Conservation (phyloP, 23 tunicate species). For the Trididemnum nubilum region DNA sequence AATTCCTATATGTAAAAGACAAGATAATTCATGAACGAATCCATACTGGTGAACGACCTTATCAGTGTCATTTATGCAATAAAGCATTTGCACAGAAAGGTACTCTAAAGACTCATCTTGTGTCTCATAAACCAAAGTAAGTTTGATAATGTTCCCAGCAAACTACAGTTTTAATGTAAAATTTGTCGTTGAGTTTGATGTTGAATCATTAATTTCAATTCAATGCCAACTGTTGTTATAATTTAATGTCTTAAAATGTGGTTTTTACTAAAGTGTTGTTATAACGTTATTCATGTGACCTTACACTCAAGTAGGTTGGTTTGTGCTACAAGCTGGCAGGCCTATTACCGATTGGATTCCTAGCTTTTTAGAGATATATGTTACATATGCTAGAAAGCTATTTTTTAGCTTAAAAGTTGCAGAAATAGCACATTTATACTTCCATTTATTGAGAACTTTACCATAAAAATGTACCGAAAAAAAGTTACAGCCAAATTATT, state of each 20-base stretch:
- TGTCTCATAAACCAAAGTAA: conserved; percentile 35
- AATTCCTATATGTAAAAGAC: conserved; percentile 55
- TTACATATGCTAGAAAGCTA: no score
- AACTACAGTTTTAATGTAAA: neutral
- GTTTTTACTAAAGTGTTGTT: neutral
- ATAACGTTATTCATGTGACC: no score
- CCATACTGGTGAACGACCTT: conserved; percentile 76
- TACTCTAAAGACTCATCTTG: conserved; percentile 48
- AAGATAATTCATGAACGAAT: conserved; percentile 54
- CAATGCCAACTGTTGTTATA: neutral
- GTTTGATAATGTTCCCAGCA: neutral
- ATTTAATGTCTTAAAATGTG: no score
- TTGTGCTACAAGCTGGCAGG: no score
- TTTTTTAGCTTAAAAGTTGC: no score
- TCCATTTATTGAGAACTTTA: no score
- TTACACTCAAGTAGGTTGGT: no score
- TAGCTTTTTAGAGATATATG: no score
- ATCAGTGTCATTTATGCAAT: conserved; percentile 42
- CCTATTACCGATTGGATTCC: no score
- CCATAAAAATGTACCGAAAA: no score
- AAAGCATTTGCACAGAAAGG: conserved; percentile 52
- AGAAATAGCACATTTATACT: no score
- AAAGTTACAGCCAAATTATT: no score
- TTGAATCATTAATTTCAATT: neutral
- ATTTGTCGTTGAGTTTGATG: neutral